Evolutionary conservation across 2,888 invertebrate species (phyloP).

Genomic region (Tortrix viridana): DNA sequence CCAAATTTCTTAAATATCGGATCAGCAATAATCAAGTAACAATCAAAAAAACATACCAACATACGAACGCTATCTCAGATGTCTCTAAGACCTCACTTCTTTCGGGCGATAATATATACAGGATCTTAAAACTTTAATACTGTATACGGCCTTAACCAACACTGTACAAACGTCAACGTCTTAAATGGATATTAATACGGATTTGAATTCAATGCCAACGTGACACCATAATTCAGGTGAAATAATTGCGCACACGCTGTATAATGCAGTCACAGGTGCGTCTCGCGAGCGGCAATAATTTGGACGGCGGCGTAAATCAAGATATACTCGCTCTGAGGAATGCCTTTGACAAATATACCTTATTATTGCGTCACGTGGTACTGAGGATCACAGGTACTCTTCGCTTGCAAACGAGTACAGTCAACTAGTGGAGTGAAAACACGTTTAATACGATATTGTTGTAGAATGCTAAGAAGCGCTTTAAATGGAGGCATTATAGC

Average conservation of each 20-base stretch:
- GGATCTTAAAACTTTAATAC: no score
- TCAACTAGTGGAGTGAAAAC: neutral
- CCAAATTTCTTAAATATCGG: no score
- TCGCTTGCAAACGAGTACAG: slow-evolving; percentile 8
- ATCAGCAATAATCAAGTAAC: no score
- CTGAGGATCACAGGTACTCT: slow-evolving; percentile 30
- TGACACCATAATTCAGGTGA: slow-evolving; percentile 16
- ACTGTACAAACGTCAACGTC: no score
- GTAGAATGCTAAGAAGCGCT: slow-evolving; percentile 1
- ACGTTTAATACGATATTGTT: no score
- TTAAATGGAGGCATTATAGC: neutral
- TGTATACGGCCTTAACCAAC: no score
- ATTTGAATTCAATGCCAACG: slow-evolving; percentile 37
- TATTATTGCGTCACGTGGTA: slow-evolving; percentile 62
- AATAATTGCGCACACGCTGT: slow-evolving; percentile 47
- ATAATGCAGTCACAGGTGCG: slow-evolving; percentile 63
- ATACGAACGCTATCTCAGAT: no score
- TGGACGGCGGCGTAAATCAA: slow-evolving; percentile 67
- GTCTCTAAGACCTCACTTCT: no score
- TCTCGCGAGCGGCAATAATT: slow-evolving; percentile 63
- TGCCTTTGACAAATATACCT: slow-evolving; percentile 72
- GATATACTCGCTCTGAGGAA: slow-evolving; percentile 58
- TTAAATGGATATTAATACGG: slow-evolving; percentile 1
- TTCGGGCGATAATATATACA: no score
- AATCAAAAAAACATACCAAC: no score